Percentiles rank a stretch among this genome's conserved stretches.
These are phyloP conservation scores for Eumaeus atala DNA, from an alignment of 1,140 invertebrate genomes.

Conservation along the genomic window DNA sequence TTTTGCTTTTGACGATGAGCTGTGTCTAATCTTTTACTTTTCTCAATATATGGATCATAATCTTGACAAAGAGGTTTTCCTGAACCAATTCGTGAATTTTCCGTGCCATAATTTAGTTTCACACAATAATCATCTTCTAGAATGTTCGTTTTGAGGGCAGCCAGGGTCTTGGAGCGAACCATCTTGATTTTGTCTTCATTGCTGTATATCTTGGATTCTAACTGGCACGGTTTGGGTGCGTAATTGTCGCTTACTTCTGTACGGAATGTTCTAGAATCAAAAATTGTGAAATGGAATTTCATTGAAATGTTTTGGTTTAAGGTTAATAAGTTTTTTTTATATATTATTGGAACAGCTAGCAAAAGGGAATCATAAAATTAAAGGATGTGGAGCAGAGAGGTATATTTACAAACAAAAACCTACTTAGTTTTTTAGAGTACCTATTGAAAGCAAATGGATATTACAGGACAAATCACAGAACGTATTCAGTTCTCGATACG, in stretches of 20 bases:
- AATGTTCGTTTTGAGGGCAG: conserved; percentile 27
- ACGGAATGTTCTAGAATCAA: conserved; percentile 46
- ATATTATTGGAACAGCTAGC: too few species aligned
- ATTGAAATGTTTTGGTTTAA: too few species aligned
- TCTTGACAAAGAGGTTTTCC: conserved; percentile 42
- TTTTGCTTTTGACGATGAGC: neutral
- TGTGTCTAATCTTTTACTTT: conserved; percentile 38
- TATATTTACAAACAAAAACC: too few species aligned
- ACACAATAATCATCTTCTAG: conserved; percentile 29
- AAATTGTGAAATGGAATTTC: neutral
- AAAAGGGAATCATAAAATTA: too few species aligned
- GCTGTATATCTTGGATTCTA: conserved; percentile 34
- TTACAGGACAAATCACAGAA: too few species aligned
- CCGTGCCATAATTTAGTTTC: conserved; percentile 35
- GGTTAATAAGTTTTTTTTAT: too few species aligned
- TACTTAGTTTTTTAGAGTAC: too few species aligned
- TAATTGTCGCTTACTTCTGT: conserved; percentile 58
- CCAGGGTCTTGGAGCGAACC: conserved; percentile 32
- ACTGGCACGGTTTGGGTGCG: conserved; percentile 21
- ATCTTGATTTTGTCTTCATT: conserved; percentile 40
- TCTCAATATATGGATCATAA: conserved; percentile 41
- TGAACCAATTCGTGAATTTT: conserved; percentile 38
- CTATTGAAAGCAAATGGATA: too few species aligned
- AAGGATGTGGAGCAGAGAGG: too few species aligned
- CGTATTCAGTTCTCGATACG: too few species aligned